Percentiles rank a stretch among this genome's conserved stretches.
These are phyloP conservation scores for Salvelinus alpinus DNA, from an alignment of 2,113 vertebrate genomes.

Conservation along the genomic window DNA sequence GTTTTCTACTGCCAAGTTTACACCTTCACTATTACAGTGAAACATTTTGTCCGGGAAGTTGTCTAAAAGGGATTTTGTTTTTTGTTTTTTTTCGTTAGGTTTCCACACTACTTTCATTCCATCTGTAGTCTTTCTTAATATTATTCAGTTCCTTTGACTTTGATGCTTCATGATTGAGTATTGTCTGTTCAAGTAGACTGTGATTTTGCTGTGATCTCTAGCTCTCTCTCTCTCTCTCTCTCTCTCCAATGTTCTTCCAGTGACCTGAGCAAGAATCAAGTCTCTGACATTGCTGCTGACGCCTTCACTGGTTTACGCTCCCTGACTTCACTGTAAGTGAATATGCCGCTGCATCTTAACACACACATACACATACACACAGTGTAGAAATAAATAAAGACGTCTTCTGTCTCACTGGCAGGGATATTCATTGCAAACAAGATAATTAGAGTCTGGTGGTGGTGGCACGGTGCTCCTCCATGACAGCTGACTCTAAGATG, in stretches of 20 bases:
- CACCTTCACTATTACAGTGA: too few relatives aligned
- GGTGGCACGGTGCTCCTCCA: too few relatives aligned
- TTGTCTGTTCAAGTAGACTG: not conserved
- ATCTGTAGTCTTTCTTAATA: too few relatives aligned
- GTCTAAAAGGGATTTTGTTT: too few relatives aligned
- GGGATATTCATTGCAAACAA: not conserved
- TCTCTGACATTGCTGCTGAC: constrained; percentile 93
- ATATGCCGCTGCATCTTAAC: too few relatives aligned
- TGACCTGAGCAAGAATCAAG: constrained; percentile 99
- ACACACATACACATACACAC: not conserved
- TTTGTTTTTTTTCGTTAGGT: too few relatives aligned
- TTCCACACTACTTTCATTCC: too few relatives aligned
- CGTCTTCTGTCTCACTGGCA: not conserved
- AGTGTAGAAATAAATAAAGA: constrained; percentile 4
- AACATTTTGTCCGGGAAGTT: too few relatives aligned
- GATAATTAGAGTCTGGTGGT: not conserved
- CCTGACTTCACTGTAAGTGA: constrained; percentile 96
- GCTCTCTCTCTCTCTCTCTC: not conserved
- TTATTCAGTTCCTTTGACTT: too few relatives aligned
- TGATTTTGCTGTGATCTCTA: not conserved
- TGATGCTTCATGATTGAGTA: constrained; percentile 38
- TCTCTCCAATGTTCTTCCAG: constrained; percentile 68
- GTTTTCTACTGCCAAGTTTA: too few relatives aligned
- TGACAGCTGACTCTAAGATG: not conserved
- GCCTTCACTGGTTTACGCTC: constrained; percentile 95